Evolutionary conservation across 2,113 vertebrate species (phyloP).

Genomic region (Syngnathoides biaculeatus): DNA sequence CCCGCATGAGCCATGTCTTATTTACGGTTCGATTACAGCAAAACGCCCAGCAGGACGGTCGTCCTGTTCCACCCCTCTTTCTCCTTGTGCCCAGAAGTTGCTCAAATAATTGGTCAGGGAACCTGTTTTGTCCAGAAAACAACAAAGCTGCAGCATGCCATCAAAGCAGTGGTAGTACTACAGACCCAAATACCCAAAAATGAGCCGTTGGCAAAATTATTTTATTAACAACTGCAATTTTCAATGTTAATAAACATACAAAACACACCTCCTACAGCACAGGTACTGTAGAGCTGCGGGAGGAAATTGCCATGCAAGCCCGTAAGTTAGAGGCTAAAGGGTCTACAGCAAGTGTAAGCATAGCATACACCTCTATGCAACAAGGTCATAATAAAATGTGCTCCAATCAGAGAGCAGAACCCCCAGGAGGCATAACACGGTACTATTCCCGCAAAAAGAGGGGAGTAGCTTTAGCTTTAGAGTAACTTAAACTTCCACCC

Average conservation of each 20-base stretch:
- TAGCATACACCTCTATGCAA: conserved; percentile 36
- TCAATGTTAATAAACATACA: conserved; percentile 5
- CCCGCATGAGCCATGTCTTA: conserved; percentile 58
- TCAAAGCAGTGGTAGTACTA: conserved; percentile 5
- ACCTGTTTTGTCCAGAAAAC: conserved; percentile 47
- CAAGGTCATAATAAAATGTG: conserved; percentile 51
- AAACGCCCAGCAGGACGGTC: conserved; percentile 43
- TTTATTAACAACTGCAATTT: conserved; percentile 22
- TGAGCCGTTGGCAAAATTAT: conserved; percentile 17
- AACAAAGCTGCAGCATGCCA: conserved; percentile 24
- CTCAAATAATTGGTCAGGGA: conserved; percentile 42
- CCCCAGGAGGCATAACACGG: conserved; percentile 49
- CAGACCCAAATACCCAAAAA: conserved; percentile 10
- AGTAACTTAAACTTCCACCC: conserved; percentile 42
- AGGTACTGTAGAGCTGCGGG: neutral
- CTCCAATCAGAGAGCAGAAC: conserved; percentile 49
- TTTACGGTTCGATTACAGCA: conserved; percentile 63
- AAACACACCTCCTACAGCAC: conserved; percentile 16
- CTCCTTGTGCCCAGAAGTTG: conserved; percentile 58
- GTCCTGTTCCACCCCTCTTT: conserved; percentile 30
- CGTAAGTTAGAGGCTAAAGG: conserved; percentile 27
- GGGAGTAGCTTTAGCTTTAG: conserved; percentile 56
- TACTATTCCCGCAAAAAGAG: conserved; percentile 35
- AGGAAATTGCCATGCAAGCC: conserved; percentile 16
- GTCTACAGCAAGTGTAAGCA: conserved; percentile 29